phyloP scores from a whole-genome alignment of 2,797 vertebrate species.

The Fundulus diaphanus region DNA sequence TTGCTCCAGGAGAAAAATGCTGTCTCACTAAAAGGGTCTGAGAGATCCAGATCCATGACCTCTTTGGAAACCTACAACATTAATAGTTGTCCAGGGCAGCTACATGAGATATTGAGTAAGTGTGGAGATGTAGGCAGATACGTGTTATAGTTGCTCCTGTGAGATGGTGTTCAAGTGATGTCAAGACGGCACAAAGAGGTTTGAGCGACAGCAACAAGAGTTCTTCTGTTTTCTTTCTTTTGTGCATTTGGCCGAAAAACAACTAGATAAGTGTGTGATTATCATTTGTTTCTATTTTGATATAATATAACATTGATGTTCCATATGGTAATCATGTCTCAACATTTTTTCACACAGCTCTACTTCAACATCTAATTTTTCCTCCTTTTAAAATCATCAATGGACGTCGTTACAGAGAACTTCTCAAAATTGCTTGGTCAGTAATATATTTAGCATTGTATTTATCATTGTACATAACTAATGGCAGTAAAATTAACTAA shows the following conservation, averaged over 20 bases:
- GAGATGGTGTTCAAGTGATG: background rate
- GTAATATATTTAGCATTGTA: no score
- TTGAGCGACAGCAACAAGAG: slow-evolving; percentile 8
- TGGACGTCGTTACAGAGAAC: background rate
- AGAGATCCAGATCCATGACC: background rate
- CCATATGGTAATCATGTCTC: background rate
- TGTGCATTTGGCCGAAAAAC: slow-evolving; percentile 8
- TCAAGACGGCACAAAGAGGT: background rate
- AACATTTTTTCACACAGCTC: background rate
- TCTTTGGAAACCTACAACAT: background rate
- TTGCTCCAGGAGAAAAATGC: slow-evolving; percentile 3
- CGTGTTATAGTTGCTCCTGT: slow-evolving; percentile 2
- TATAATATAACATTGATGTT: background rate
- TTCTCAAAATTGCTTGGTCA: background rate
- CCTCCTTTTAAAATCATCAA: background rate
- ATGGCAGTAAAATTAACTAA: background rate
- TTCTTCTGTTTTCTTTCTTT: slow-evolving; percentile 11
- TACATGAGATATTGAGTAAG: slow-evolving; percentile 7
- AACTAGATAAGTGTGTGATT: background rate
- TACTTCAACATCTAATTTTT: background rate
- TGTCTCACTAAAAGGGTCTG: background rate
- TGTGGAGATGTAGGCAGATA: background rate
- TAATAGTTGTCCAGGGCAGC: slow-evolving; percentile 8
- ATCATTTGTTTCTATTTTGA: background rate
- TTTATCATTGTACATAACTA: background rate